A percentile compares a stretch with the other conserved stretches of the same genome.
These are phyloP conservation scores for Panagrolaimus sp. DNA, from an alignment of 1,140 invertebrate species.

Conservation along the genomic window DNA sequence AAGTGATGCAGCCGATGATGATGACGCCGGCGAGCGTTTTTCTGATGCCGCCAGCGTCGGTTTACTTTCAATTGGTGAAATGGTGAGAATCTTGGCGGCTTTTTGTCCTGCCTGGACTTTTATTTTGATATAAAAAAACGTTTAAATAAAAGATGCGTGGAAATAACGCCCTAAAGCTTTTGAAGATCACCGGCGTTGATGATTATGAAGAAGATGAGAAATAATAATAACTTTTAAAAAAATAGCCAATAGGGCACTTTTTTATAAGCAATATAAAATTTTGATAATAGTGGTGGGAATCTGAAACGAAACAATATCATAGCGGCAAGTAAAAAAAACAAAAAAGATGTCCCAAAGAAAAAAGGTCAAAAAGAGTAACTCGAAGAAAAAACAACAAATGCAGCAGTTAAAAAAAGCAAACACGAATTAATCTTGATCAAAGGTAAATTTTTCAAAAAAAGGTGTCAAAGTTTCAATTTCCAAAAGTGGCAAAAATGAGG, in stretches of 20 bases:
- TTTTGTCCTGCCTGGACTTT: neutral
- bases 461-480: too few relatives aligned
- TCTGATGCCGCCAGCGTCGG: neutral
- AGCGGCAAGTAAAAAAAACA: neutral
- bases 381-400: too few relatives aligned
- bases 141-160: neutral
- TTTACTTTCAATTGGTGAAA: neutral
- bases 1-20: neutral
- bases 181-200: too few relatives aligned
- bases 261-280: neutral
- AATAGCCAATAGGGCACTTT: neutral
- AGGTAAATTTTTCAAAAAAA: too few relatives aligned
- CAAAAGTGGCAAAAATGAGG: too few relatives aligned
- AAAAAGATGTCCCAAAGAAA: neutral
- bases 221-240: too few relatives aligned
- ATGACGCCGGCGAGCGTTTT: constrained; percentile 8
- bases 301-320: neutral
- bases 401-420: too few relatives aligned
- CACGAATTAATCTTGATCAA: too few relatives aligned
- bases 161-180: neutral
- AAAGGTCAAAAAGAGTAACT: neutral
- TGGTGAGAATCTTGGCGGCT: constrained; percentile 14
- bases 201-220: too few relatives aligned
- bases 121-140: neutral
- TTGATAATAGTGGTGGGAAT: neutral